phyloP scores from a whole-genome alignment of 1,140 invertebrate genomes.

The Brachionus paranguensis region DNA sequence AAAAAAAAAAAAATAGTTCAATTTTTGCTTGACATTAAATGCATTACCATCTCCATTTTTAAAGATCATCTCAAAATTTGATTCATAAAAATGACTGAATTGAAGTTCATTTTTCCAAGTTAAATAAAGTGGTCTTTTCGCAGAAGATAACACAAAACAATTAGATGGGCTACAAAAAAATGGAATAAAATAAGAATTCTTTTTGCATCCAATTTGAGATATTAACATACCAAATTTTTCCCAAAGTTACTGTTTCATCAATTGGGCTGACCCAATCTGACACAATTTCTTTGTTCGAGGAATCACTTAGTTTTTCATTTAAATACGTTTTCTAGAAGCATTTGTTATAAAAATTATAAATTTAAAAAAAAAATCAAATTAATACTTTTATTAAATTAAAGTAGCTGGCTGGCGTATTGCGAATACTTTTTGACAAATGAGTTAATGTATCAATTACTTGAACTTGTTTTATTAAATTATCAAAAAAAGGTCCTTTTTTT shows the following conservation, averaged over 20 bases:
- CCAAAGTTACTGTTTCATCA: constrained; percentile 42
- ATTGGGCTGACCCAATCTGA: constrained; percentile 56
- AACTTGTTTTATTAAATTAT: constrained; percentile 71
- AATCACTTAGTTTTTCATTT: constrained; percentile 58
- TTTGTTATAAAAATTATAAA: neutral
- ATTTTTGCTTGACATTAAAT: neutral
- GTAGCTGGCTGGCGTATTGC: neutral
- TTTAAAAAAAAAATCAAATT: no score
- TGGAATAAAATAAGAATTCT: neutral
- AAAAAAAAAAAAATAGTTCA: neutral
- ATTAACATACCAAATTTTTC: neutral
- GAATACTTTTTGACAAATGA: constrained; percentile 55
- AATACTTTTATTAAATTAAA: neutral
- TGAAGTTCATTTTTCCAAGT: constrained; percentile 85
- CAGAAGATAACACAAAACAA: constrained; percentile 93
- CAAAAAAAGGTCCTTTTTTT: constrained; percentile 76
- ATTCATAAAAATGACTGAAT: constrained; percentile 57
- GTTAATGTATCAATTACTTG: constrained; percentile 82
- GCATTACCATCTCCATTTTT: constrained; percentile 81
- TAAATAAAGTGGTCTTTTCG: constrained; percentile 87
- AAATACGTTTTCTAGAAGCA: neutral
- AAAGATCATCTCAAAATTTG: constrained; percentile 67
- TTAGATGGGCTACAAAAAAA: constrained; percentile 46
- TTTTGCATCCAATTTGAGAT: neutral
- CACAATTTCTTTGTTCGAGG: constrained; percentile 58